These are phyloP conservation scores for Xyrauchen texanus DNA, from an alignment of 2,113 vertebrate species.

Conservation along the genomic window DNA sequence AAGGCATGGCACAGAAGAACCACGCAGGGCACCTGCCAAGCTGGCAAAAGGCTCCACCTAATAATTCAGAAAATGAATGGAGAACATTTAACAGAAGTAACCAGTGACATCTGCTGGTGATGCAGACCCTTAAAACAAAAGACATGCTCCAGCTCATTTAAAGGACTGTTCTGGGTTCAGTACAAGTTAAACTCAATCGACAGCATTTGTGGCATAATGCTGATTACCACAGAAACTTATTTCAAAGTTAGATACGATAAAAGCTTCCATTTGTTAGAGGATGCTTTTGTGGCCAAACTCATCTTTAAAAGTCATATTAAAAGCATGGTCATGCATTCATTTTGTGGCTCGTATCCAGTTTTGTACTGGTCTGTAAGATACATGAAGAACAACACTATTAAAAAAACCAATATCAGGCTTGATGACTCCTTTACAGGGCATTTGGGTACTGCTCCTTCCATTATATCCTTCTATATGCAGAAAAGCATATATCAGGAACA, in stretches of 20 bases:
- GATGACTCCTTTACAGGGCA: constrained; percentile 83
- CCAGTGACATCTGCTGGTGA: constrained; percentile 26
- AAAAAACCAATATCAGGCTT: constrained; percentile 96
- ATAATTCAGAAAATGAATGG: constrained; percentile 13
- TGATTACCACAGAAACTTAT: too few species aligned
- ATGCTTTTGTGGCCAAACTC: too few species aligned
- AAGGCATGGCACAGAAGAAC: constrained; percentile 79
- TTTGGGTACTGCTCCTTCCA: constrained; percentile 78
- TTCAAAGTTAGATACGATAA: too few species aligned
- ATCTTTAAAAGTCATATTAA: too few species aligned
- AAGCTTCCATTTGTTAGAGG: too few species aligned
- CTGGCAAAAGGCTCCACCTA: constrained; percentile 96
- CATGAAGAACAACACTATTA: constrained; percentile 83
- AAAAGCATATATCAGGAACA: neutral
- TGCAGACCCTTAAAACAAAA: neutral
- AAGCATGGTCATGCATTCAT: neutral
- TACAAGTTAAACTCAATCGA: too few species aligned
- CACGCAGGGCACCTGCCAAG: constrained; percentile 76
- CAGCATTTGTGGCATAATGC: too few species aligned
- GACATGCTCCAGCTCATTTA: too few species aligned
- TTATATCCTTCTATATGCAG: constrained; percentile 75
- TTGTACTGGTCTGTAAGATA: constrained; percentile 76
- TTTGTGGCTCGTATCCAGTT: too few species aligned
- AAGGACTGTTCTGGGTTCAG: too few species aligned
- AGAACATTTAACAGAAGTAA: neutral